phyloP scores from a whole-genome alignment of 92 coral and sea anemone species.

The Umimayanthus chanpuru region DNA sequence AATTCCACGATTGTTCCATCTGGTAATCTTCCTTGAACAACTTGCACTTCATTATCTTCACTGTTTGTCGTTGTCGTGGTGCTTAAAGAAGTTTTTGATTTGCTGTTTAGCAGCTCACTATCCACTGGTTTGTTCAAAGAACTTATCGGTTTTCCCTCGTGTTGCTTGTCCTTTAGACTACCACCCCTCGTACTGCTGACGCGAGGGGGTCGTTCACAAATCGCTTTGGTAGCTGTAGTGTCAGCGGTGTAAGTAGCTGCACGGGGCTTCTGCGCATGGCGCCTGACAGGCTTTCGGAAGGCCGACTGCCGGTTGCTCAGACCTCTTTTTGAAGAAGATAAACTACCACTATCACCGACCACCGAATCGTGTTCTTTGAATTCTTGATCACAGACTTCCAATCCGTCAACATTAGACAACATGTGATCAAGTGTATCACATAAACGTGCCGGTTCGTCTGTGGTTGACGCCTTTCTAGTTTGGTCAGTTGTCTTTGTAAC shows the following conservation, averaged over 20 bases:
- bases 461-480: not conserved
- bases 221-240: not conserved
- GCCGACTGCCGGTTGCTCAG: conserved; percentile 34
- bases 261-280: conserved; percentile 20
- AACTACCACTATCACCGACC: not conserved
- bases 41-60: conserved; percentile 29
- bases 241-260: not conserved
- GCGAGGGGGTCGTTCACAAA: not conserved
- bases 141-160: not conserved
- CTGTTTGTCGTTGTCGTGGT: not conserved
- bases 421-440: conserved; percentile 37
- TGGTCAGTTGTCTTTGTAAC: not conserved
- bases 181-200: not conserved
- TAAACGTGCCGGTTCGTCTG: conserved; percentile 25
- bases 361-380: not conserved
- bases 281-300: conserved; percentile 37
- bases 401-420: conserved; percentile 23
- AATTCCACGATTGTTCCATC: conserved; percentile 37
- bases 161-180: not conserved
- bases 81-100: conserved; percentile 22
- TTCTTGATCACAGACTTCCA: conserved; percentile 9
- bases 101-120: not conserved
- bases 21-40: conserved; percentile 40
- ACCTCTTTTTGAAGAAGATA: not conserved
- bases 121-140: not conserved